These are phyloP conservation scores for Ceratina japonica DNA, from an alignment of 1,140 invertebrate species.

Conservation along the genomic window DNA sequence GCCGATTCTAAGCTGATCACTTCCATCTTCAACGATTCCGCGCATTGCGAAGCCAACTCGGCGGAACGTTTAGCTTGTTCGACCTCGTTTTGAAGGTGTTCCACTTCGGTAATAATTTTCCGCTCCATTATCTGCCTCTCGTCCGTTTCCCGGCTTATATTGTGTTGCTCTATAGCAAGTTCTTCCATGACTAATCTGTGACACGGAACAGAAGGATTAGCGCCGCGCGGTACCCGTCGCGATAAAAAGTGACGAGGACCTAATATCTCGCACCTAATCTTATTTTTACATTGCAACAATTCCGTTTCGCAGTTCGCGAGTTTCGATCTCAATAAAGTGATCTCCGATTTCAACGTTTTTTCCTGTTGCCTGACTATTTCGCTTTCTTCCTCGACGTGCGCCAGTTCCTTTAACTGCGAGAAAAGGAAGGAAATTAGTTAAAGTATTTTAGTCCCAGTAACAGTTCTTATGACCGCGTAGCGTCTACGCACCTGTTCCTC, in stretches of 20 bases:
- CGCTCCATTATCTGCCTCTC: slow-evolving; percentile 87
- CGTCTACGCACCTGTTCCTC: slow-evolving; percentile 85
- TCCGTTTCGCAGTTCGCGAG: slow-evolving; percentile 93
- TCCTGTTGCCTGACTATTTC: slow-evolving; percentile 93
- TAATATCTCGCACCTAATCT: slow-evolving; percentile 85
- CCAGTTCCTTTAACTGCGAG: slow-evolving; percentile 85
- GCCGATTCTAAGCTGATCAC: slow-evolving; percentile 87
- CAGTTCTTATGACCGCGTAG: too few relatives aligned
- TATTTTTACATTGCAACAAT: slow-evolving; percentile 92
- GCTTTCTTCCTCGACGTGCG: slow-evolving; percentile 91
- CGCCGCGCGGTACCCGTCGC: background rate
- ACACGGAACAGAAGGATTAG: slow-evolving; percentile 27
- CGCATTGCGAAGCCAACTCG: slow-evolving; percentile 88
- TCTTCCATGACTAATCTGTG: slow-evolving; percentile 83
- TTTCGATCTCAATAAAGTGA: slow-evolving; percentile 89
- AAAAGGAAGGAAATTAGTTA: slow-evolving; percentile 16
- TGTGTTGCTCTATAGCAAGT: slow-evolving; percentile 81
- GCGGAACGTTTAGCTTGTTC: slow-evolving; percentile 90
- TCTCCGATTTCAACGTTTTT: slow-evolving; percentile 91
- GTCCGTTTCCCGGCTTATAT: slow-evolving; percentile 80
- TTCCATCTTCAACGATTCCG: slow-evolving; percentile 89
- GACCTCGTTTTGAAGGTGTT: slow-evolving; percentile 89
- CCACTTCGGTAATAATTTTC: slow-evolving; percentile 88
- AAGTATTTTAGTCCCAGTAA: background rate
- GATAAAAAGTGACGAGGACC: background rate